These are phyloP conservation scores for Sebastes flavidus DNA, from an alignment of 2,797 vertebrate species.

Conservation along the genomic window DNA sequence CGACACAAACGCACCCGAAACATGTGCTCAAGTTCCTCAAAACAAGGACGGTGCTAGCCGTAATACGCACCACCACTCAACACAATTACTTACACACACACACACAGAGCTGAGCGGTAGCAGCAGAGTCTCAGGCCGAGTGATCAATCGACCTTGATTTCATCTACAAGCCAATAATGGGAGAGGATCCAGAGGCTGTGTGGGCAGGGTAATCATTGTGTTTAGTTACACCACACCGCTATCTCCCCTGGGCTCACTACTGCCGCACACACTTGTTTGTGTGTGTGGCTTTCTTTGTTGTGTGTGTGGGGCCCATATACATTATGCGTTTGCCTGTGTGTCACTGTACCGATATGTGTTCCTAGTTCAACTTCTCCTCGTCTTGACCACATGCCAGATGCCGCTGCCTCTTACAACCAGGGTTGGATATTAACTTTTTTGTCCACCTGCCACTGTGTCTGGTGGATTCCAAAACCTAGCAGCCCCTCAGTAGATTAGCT, in stretches of 20 bases:
- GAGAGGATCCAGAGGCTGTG: constrained; percentile 38
- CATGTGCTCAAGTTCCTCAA: neutral
- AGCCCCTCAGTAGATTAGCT: too few species aligned
- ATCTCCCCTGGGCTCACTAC: constrained; percentile 30
- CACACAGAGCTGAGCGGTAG: constrained; percentile 16
- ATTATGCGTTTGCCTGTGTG: neutral
- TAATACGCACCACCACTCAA: neutral
- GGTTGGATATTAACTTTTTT: too few species aligned
- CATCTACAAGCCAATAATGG: constrained; percentile 60
- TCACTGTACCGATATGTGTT: neutral
- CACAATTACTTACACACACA: neutral
- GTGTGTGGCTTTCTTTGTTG: neutral
- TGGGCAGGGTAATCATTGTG: constrained; percentile 51
- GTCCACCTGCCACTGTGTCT: too few species aligned
- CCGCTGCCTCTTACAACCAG: neutral
- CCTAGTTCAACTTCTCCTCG: neutral
- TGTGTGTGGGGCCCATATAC: neutral
- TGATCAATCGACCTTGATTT: constrained; percentile 55
- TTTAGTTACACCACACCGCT: constrained; percentile 48
- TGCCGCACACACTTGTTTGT: constrained; percentile 5
- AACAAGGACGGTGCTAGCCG: neutral
- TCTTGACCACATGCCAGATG: neutral
- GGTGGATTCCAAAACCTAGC: too few species aligned
- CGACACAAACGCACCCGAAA: neutral
- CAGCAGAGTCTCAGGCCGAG: constrained; percentile 24